phyloP scores from a whole-genome alignment of 1,140 invertebrate genomes.

The Frieseomelitta varia region DNA sequence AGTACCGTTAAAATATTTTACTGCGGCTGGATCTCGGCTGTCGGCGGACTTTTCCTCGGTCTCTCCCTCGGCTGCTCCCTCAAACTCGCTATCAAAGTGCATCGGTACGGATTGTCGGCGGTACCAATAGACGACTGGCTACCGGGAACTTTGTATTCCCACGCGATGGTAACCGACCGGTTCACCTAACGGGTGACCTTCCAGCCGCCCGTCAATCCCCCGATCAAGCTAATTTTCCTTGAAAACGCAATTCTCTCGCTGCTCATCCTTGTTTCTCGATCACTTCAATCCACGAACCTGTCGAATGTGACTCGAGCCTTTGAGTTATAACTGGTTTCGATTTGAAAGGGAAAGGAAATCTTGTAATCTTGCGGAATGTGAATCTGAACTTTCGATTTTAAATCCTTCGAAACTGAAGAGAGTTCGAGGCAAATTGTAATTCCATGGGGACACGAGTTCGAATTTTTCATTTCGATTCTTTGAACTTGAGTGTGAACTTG shows the following conservation, averaged over 20 bases:
- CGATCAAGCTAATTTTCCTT: neutral
- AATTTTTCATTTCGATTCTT: no score
- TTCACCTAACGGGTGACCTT: slow-evolving; percentile 33
- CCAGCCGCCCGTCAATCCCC: neutral
- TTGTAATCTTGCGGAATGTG: no score
- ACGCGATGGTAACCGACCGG: slow-evolving; percentile 57
- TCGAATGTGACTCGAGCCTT: no score
- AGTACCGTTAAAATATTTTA: slow-evolving; percentile 45
- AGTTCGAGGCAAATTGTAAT: no score
- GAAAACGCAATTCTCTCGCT: no score
- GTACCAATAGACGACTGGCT: slow-evolving; percentile 1
- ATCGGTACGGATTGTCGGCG: slow-evolving; percentile 38
- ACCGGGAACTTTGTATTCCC: slow-evolving; percentile 68
- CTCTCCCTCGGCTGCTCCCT: neutral
- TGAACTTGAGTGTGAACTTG: no score
- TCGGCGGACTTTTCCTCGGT: slow-evolving; percentile 42
- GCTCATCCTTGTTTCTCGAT: neutral
- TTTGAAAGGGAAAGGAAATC: no score
- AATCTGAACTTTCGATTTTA: no score
- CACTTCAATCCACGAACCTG: neutral
- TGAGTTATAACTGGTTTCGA: no score
- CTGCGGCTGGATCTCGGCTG: slow-evolving; percentile 16
- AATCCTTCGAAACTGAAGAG: no score
- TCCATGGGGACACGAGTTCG: no score
- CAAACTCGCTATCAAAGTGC: slow-evolving; percentile 45